These are phyloP conservation scores for Anas platyrhynchos DNA, from an alignment of 2,113 vertebrate species.

Conservation along the genomic window DNA sequence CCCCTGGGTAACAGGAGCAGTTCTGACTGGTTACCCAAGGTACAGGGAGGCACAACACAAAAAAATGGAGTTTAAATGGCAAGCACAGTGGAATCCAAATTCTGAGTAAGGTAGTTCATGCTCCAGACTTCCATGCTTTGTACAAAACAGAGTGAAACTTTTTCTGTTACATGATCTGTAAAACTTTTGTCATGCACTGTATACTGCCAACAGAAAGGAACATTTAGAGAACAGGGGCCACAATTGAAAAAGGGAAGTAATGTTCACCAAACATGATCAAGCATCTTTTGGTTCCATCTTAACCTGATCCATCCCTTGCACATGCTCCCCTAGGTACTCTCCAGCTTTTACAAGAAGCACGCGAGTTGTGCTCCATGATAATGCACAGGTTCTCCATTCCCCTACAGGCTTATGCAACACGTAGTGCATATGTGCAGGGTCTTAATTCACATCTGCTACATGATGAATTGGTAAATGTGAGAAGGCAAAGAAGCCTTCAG, in stretches of 20 bases:
- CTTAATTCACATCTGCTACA: not conserved
- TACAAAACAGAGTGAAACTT: not conserved
- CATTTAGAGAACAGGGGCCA: not conserved
- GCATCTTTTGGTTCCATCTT: not conserved
- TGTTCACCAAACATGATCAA: not conserved
- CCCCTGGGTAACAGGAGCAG: not conserved
- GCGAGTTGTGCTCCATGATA: not conserved
- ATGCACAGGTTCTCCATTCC: not conserved
- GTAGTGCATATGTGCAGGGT: not conserved
- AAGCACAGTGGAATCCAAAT: not conserved
- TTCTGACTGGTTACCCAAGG: not conserved
- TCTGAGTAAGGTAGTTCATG: not conserved
- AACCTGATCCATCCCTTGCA: not conserved
- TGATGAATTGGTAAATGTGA: not conserved
- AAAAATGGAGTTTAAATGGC: not conserved
- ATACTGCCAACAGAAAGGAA: not conserved
- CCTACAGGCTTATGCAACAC: not conserved
- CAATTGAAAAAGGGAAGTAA: not conserved
- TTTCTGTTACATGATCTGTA: not conserved
- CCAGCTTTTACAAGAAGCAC: not conserved
- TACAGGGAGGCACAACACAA: not conserved
- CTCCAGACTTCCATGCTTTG: not conserved
- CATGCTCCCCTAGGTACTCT: not conserved
- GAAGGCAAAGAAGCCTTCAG: not conserved
- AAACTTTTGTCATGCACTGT: not conserved